Evolutionary conservation across 1,140 invertebrate species (phyloP).

Genomic region (Sipha flava): DNA sequence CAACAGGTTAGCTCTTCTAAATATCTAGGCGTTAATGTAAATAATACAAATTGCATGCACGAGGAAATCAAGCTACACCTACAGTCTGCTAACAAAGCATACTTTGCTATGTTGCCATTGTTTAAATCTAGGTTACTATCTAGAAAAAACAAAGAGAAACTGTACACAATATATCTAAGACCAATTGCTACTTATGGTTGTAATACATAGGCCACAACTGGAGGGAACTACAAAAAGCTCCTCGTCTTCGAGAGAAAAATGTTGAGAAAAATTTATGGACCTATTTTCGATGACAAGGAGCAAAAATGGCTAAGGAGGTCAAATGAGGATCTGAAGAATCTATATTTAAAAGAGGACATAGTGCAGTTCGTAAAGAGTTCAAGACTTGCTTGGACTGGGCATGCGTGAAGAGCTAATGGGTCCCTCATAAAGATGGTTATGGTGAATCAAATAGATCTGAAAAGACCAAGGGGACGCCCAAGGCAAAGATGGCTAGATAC

Average conservation of each 20-base stretch:
- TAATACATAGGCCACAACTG: neutral
- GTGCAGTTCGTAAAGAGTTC: no score
- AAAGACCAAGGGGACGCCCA: neutral
- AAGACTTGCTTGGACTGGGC: no score
- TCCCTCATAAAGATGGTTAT: neutral
- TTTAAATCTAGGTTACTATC: neutral
- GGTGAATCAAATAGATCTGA: no score
- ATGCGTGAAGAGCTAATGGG: neutral
- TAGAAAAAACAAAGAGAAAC: neutral
- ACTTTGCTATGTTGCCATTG: neutral
- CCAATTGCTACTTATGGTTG: neutral
- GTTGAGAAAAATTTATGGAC: neutral
- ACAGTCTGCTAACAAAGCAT: neutral
- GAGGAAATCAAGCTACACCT: neutral
- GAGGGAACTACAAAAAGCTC: neutral
- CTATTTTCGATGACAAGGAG: neutral
- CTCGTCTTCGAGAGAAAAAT: neutral
- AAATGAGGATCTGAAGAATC: neutral
- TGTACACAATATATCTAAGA: neutral
- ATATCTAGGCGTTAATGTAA: neutral
- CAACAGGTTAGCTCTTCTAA: neutral
- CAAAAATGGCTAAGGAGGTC: neutral
- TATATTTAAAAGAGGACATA: no score
- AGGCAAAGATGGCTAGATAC: neutral
- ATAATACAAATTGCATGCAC: neutral